Evolutionary conservation across 2,113 vertebrate species (phyloP), one percentile per base, ranked within the genome.

Genomic region (Paratilapia polleni): DNA sequence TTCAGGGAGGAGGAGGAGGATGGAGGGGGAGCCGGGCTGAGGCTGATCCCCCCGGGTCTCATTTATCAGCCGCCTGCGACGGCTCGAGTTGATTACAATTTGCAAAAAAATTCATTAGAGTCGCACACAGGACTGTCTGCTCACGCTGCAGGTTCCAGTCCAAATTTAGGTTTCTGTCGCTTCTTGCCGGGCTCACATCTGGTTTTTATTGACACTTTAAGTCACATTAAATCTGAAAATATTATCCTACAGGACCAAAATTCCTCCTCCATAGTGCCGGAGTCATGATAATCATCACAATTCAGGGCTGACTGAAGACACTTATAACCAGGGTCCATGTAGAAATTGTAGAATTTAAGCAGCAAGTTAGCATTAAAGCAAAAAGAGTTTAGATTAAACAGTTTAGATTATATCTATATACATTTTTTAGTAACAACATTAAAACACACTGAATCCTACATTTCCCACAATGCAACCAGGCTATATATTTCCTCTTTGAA

Each of bases 61-160:
- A 97, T 98, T 97, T 96, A 97, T 99, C 97, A 97, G 97, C 96
- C 95, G 95, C 96, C 94, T 95, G 94, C 93, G 96, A 97, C 95
- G 96, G 96, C 95, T 96, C 95, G 95, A 94, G 96, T 97, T 98
- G 97, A 98, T 98, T 98, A 98, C 97, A 98, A 97, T 98, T 98
- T 98, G 96, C 97, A 97, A 96, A 97, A 97, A 97, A 97, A 98
- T 97, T 97, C 96, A 97, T 97, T 97, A 97, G 96, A 96, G 96
- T 95, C 95, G 1, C 66, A 24, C 22, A 4, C 47, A 34, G 68
- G 17, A 28, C 68, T 31, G 66, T 20, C 26, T 54, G 2, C 54
- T 73, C 26, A 60, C 74, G 24, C 26, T 54, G 47, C 47, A 73
- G 47, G 47, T 12, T 73, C 26, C 68, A n/a, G 47, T 14, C 47